Percentiles rank a stretch among this genome's conserved stretches.
phyloP scores from a whole-genome alignment of 2,113 vertebrate species.

The Paramormyrops kingsleyae region DNA sequence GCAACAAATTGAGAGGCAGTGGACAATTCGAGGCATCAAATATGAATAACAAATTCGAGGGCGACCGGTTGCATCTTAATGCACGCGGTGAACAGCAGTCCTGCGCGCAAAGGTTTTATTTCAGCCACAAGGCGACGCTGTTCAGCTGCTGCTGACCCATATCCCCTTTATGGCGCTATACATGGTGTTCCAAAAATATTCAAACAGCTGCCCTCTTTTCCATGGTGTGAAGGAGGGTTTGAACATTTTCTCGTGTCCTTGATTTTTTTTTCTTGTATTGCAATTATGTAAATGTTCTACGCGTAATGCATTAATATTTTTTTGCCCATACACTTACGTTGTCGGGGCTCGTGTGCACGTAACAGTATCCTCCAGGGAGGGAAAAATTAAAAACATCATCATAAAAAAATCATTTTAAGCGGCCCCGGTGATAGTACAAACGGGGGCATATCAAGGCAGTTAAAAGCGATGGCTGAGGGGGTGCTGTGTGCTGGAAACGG shows the following conservation, averaged over 20 bases:
- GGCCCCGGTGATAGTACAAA: background rate
- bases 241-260: slow-evolving; percentile 12
- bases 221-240: background rate
- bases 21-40: background rate
- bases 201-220: slow-evolving; percentile 14
- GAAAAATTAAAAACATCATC: background rate
- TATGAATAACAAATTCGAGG: background rate
- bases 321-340: background rate
- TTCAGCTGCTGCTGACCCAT: background rate
- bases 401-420: background rate
- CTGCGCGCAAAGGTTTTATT: background rate
- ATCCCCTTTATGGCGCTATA: background rate
- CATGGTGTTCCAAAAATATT: slow-evolving; percentile 1
- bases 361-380: background rate
- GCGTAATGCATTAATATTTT: background rate
- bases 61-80: background rate
- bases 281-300: background rate
- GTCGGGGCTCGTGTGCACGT: background rate
- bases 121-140: background rate
- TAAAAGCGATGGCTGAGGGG: background rate
- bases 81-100: background rate
- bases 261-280: background rate
- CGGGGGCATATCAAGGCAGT: background rate
- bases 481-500: background rate
- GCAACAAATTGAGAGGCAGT: background rate